A percentile compares a stretch with the other conserved stretches of the same genome.
phyloP scores from a whole-genome alignment of 2,113 vertebrate genomes.

The Saccopteryx leptura region DNA sequence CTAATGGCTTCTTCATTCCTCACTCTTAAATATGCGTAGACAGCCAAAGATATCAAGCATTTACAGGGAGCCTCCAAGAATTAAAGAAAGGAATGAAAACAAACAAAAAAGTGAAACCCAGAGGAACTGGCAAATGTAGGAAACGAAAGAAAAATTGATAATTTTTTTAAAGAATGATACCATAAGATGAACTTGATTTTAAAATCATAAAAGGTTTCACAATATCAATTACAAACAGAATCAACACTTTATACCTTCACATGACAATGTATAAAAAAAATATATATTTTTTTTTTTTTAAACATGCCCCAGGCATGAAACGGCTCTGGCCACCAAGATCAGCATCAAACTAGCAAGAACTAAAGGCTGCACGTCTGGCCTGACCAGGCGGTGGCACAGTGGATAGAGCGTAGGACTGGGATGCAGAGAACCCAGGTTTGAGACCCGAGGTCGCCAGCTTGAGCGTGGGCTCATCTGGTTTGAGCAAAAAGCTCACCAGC shows the following conservation, averaged over 20 bases:
- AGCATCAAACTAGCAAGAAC: no score
- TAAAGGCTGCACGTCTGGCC: no score
- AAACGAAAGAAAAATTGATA: slow-evolving; percentile 2
- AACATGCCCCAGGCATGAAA: no score
- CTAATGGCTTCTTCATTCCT: not conserved
- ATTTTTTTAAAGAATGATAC: slow-evolving; percentile 71
- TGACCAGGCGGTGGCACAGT: no score
- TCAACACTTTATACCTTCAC: slow-evolving; percentile 81
- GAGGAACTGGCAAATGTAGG: not conserved
- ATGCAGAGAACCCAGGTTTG: no score
- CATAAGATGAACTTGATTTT: slow-evolving; percentile 90
- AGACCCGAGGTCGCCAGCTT: no score
- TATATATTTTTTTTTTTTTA: no score
- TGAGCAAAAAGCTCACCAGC: no score
- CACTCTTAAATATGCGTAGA: not conserved
- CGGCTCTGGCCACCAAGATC: no score
- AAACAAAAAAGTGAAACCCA: not conserved
- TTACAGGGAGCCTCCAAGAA: not conserved
- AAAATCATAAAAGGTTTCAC: slow-evolving; percentile 89
- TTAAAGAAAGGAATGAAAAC: not conserved
- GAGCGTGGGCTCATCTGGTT: no score
- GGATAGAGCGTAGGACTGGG: no score
- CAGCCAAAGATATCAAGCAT: not conserved
- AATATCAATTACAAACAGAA: slow-evolving; percentile 86
- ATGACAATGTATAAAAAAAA: slow-evolving; percentile 73